Evolutionary conservation across 1,140 invertebrate species (phyloP).

Genomic region (Drosophila erecta): DNA sequence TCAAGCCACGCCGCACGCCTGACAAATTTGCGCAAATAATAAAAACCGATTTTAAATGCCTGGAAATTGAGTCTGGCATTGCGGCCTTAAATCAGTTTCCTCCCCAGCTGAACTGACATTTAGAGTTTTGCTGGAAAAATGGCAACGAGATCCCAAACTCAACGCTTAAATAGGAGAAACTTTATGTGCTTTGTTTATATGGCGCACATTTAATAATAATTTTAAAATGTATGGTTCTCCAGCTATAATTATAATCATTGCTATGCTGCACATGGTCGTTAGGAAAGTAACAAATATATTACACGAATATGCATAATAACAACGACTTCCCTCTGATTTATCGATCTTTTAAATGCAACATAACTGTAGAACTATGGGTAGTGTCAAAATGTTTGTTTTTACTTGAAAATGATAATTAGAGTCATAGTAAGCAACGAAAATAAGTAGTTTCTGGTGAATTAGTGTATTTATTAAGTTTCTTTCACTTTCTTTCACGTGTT

Average conservation of each 20-base stretch:
- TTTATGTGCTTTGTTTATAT: slow-evolving; percentile 36
- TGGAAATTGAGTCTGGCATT: slow-evolving; percentile 50
- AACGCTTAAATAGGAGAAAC: slow-evolving; percentile 28
- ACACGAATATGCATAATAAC: neutral
- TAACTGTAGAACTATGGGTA: neutral
- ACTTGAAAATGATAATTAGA: neutral
- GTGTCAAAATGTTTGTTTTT: neutral
- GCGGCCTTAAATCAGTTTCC: slow-evolving; percentile 53
- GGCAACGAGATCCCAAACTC: slow-evolving; percentile 14
- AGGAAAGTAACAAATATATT: slow-evolving; percentile 6
- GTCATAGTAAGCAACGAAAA: neutral
- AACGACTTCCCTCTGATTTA: neutral
- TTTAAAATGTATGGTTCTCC: slow-evolving; percentile 5
- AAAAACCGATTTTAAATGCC: slow-evolving; percentile 59
- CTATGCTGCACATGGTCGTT: slow-evolving; percentile 1
- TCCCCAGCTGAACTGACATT: slow-evolving; percentile 42
- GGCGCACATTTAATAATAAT: slow-evolving; percentile 21
- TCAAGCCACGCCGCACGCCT: slow-evolving; percentile 39
- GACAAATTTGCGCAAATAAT: slow-evolving; percentile 60
- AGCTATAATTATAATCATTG: slow-evolving; percentile 20
- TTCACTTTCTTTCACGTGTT: neutral
- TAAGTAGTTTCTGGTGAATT: too few relatives aligned
- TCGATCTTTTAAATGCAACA: neutral
- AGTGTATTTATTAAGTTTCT: too few relatives aligned
- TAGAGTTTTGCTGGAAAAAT: slow-evolving; percentile 38